Base-by-base conservation (phyloP, 1,140 invertebrate species). In the Chironomus striatipennis region DNA sequence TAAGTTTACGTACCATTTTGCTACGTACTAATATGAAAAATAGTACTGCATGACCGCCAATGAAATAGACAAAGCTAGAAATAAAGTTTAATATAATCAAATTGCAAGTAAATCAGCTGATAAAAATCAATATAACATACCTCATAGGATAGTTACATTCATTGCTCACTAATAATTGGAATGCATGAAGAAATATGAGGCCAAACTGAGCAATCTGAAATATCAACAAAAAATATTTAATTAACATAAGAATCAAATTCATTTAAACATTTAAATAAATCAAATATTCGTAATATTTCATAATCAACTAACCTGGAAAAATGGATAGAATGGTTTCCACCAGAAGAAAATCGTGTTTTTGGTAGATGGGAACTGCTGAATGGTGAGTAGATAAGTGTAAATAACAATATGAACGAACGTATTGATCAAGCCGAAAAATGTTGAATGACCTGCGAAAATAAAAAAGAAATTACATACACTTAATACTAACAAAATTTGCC, bases 91-190 rank as follows among this genome's bases (percentile, higher is more conserved):
- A 34, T 34, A 34, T 34, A 2, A 34, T 34, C 5, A 34, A 34
- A 34, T 34, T 34, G 24, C 5, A 34, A 34, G 5, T 34, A 34
- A 34, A 34, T 34, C 24, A 34, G 5, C 24, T 34, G 24, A n/a
- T n/a, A n/a, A n/a, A n/a, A n/a, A n/a, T n/a, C 24, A 34, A 34
- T n/a, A n/a, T n/a, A 34, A 34, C 24, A 5, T 2, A 34, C 24
- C 24, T 21, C 65, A 70, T 70, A 9, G 65, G 65, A 70, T 70
- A 70, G 20, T 70, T 70, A 17, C 65, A 70, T 8, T 70, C 65
- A 70, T 70, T 70, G 18, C 65, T 70, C 0, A 70, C 9, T 70
- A 70, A 17, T 17, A 70, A 21, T 70, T 70, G 65, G 18, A 70
- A 70, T 9, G 65, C 65, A 12, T 70, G 65, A 7, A 70, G 9